A percentile compares a stretch with the other conserved stretches of the same genome.
Evolutionary conservation across 2,113 vertebrate species (phyloP).

Genomic region (Antechinus flavipes): DNA sequence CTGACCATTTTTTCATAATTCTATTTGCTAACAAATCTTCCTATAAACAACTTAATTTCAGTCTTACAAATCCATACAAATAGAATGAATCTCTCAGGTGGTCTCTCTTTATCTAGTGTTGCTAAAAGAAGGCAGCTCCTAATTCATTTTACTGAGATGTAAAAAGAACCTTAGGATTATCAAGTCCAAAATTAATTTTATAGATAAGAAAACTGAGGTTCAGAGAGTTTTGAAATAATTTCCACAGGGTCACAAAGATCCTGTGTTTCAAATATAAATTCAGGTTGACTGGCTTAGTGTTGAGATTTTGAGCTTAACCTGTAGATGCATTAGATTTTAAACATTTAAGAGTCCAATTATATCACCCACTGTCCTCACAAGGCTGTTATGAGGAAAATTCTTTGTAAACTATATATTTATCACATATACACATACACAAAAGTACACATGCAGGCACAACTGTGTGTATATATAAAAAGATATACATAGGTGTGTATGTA

Average conservation of each 20-base stretch:
- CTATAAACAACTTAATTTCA: background rate
- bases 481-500: too few species aligned
- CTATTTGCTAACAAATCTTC: background rate
- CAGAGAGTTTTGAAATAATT: background rate
- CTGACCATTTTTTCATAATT: background rate
- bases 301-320: background rate
- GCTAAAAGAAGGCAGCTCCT: background rate
- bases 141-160: background rate
- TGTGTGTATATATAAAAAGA: too few species aligned
- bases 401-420: background rate
- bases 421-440: background rate
- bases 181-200: background rate
- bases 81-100: background rate
- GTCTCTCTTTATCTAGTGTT: background rate
- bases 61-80: background rate
- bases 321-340: background rate
- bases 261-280: background rate
- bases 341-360: background rate
- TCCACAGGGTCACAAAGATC: background rate
- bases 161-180: background rate
- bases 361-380: background rate
- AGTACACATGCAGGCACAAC: background rate
- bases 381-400: background rate
- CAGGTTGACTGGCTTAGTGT: background rate
- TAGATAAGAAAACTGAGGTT: background rate